phyloP scores from a whole-genome alignment of 2,888 invertebrate genomes.

The Diabrotica balteata region DNA sequence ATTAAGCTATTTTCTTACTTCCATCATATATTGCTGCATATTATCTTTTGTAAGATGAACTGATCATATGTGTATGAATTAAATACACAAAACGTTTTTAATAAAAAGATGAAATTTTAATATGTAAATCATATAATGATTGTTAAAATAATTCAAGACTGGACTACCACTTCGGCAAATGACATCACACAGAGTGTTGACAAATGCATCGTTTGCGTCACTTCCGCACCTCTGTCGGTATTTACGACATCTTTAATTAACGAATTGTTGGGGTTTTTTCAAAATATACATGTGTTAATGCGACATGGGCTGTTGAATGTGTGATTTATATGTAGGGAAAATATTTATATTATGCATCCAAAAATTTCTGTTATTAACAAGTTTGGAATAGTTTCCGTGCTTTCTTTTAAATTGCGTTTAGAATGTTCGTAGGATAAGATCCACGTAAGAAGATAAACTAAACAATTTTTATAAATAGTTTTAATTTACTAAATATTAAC shows the following conservation, averaged over 20 bases:
- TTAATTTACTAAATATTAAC: no score
- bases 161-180: conserved; percentile 11
- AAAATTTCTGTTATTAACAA: conserved; percentile 24
- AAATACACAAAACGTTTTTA: no score
- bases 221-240: conserved; percentile 39
- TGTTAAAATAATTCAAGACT: neutral
- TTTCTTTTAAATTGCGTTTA: no score
- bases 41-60: no score
- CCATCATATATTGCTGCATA: no score
- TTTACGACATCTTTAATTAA: conserved; percentile 41
- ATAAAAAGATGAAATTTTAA: no score
- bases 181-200: conserved; percentile 42
- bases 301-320: conserved; percentile 27
- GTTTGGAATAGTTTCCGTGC: conserved; percentile 19
- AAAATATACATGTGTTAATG: conserved; percentile 26
- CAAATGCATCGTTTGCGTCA: conserved; percentile 44
- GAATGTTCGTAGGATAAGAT: no score
- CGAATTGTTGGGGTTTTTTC: conserved; percentile 32
- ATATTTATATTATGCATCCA: conserved; percentile 13
- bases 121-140: no score
- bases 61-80: no score
- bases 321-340: conserved; percentile 29
- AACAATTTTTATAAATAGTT: no score
- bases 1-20: no score
- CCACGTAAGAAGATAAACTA: no score